Evolutionary conservation across 1,140 invertebrate species (phyloP), one percentile per base, ranked within the genome.

Genomic region (Apis laboriosa): DNA sequence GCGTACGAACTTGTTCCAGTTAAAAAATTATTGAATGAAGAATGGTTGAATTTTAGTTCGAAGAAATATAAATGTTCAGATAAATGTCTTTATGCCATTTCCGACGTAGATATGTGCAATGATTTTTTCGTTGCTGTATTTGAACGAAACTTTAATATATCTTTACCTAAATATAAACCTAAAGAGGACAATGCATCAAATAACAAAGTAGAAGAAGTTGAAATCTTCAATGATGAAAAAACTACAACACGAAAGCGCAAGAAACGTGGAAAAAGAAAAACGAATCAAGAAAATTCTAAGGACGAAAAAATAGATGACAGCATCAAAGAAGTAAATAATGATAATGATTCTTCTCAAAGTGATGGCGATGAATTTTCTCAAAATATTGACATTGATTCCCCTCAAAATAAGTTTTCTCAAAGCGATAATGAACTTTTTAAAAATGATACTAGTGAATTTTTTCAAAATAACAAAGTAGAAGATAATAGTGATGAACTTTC

Each of bases 121-220:
- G 99, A 98, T 51, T 99, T 99, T 93, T 99, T 99, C 94, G 95
- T 99, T 28, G 98, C 98, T 13, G 95, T 99, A 68, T 97, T 99
- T 92, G 97, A 98, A 90, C 95, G 95, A 90, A 94, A 93, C 74
- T 86, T 87, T 15, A 84, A 92, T 9, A 88, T 92, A 9, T 85
- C 88, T 11, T 70, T 94, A 17, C 91, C 90, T 0, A 58, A 80
- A 1, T 90, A 79, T 17, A 85, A 66, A 51, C 53, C 28, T 0
- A 80, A 73, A 63, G 66, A 64, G 13, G 60, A 55, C 4, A 1
- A 12, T 19, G 1, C 43, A 12, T 4, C 12, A 2, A 43, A 21
- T 19, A 43, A 56, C 0, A 7, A 15, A 24, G 34, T 24, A 58
- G 13, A 1, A 17, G 15, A 24, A 4, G n/a, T 63, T 7, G 24